Evolutionary conservation across 1,140 invertebrate genomes (phyloP), one percentile per base, ranked within the genome.

Genomic region (Heliconius hermathena): DNA sequence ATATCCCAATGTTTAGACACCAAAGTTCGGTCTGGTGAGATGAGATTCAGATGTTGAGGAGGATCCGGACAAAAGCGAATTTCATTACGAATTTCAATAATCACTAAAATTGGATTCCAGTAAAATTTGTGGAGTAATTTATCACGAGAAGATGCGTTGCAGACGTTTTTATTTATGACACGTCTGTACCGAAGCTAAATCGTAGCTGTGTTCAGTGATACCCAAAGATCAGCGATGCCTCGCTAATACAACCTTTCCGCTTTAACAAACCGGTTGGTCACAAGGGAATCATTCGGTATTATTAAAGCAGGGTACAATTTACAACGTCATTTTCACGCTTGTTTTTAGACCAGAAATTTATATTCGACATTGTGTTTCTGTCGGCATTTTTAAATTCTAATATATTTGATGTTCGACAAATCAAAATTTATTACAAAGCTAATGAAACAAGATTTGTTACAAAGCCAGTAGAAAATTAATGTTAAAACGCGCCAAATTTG

Each of bases 151-250:
- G 60, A 29, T 66, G 60, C 22, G 11, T 29, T 66, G 22, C 13
- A 66, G 60, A 66, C 26, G 22, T 29, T 49, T 73, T 73, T 57
- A 75, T 75, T 75, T 52, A 57, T 52, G 52, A 36, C 74, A 33
- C 57, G 74, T 75, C 52, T 52, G 49, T 76, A 38, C 18, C 33
- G 74, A 29, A 66, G 26, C 60, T 72, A 46, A 46, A 80, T 74
- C 38, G 36, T 73, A 72, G 33, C 73, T 29, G 49, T 81, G 76
- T 41, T 79, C 71, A 76, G 66, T 78, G 80, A 81, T 54, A 74
- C 72, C 78, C 46, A 72, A 82, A 77, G 78, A 83, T 81, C 83
- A 76, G 71, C 71, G 75, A 76, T 73, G 52, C 74, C 71, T 71
- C 52, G 79, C 75, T 80, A 76, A 80, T 80, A 66, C 74, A 80